Percentiles rank a stretch among this genome's conserved stretches.
phyloP scores from a whole-genome alignment of 2,888 invertebrate genomes.

The Glyphotaelius pellucidus region DNA sequence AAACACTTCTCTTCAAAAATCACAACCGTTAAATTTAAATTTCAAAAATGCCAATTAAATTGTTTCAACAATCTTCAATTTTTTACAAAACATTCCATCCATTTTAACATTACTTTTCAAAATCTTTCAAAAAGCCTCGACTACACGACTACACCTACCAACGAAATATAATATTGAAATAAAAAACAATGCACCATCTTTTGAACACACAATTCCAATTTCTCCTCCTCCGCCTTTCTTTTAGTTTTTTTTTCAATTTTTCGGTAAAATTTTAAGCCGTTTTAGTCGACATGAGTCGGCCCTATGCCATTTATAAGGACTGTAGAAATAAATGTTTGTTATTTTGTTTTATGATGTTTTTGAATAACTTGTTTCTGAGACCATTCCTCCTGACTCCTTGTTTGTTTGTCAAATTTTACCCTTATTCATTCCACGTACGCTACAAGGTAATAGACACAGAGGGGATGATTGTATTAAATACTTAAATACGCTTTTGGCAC shows the following conservation, averaged over 20 bases:
- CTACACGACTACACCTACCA: constrained; percentile 21
- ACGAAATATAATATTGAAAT: neutral
- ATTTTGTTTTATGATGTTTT: neutral
- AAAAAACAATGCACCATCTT: constrained; percentile 42
- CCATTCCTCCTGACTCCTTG: neutral
- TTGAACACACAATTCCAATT: constrained; percentile 44
- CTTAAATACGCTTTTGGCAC: too few relatives aligned
- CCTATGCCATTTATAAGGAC: constrained; percentile 43
- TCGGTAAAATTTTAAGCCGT: constrained; percentile 1
- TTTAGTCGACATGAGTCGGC: constrained; percentile 40
- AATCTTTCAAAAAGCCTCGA: constrained; percentile 9
- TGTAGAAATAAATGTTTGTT: constrained; percentile 25
- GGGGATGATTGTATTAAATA: too few relatives aligned
- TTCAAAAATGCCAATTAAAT: constrained; percentile 25
- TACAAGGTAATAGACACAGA: neutral
- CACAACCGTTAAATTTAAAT: constrained; percentile 50
- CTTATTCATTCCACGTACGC: neutral
- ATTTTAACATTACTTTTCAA: constrained; percentile 20
- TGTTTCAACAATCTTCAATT: constrained; percentile 17
- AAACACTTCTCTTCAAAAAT: constrained; percentile 44
- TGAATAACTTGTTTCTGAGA: constrained; percentile 29
- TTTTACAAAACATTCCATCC: neutral
- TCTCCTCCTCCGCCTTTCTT: neutral
- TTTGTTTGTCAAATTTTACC: neutral
- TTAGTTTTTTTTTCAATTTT: constrained; percentile 23